These are phyloP conservation scores for Amphipoea lucens DNA, from an alignment of 2,888 invertebrate species.

Conservation along the genomic window DNA sequence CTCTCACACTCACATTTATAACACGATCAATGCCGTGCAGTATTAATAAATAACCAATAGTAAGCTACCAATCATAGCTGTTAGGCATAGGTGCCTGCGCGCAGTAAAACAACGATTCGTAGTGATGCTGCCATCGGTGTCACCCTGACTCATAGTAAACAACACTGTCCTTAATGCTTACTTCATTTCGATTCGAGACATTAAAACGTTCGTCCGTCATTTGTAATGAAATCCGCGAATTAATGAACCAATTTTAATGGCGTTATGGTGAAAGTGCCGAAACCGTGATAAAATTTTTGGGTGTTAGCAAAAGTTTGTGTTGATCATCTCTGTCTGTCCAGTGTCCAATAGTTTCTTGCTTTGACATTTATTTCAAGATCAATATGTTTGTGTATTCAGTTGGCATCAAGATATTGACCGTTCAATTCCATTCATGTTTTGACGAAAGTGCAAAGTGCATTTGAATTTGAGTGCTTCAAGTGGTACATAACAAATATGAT, in stretches of 20 bases:
- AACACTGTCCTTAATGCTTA: constrained; percentile 41
- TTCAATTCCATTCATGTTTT: constrained; percentile 38
- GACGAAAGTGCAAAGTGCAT: constrained; percentile 43
- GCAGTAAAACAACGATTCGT: constrained; percentile 22
- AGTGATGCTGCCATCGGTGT: constrained; percentile 52
- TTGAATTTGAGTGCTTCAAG: constrained; percentile 24
- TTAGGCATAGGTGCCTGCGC: constrained; percentile 20
- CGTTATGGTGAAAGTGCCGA: constrained; percentile 6
- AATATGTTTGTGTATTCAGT: constrained; percentile 35
- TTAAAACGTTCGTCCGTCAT: constrained; percentile 38
- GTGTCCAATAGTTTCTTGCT: constrained; percentile 3
- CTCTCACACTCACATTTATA: constrained; percentile 37
- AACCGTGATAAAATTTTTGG: not conserved
- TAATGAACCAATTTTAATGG: not conserved
- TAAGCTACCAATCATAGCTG: constrained; percentile 28
- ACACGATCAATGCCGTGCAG: constrained; percentile 33
- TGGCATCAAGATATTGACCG: constrained; percentile 8
- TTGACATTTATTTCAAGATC: not conserved
- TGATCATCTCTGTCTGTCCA: not conserved
- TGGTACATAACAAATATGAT: constrained; percentile 44
- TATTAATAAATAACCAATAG: constrained; percentile 48
- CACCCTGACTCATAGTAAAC: constrained; percentile 59
- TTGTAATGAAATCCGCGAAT: constrained; percentile 13
- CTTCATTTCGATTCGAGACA: constrained; percentile 50
- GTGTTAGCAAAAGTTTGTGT: not conserved